Base-by-base conservation (phyloP, 2,888 invertebrate genomes). In the Nudaria mundana region DNA sequence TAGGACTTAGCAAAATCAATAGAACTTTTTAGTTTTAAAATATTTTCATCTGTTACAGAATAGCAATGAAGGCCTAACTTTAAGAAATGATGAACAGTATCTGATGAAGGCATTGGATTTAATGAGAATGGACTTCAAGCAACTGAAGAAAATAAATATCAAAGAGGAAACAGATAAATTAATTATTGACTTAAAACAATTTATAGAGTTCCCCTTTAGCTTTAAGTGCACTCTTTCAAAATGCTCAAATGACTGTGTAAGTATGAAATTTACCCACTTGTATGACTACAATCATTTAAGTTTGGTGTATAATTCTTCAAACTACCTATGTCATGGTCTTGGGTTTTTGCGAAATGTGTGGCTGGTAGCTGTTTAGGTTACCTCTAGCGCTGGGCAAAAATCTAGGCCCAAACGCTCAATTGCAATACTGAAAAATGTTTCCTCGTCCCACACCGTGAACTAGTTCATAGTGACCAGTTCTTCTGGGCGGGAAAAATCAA, bases 161-260 rank as follows among this genome's bases (percentile, higher is more conserved):
- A 50, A 41, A 14, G 42, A 58, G 32, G 50, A 59, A 41, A 59
- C 47, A 6, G 39, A 56, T 35, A 24, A 5, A 23, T 52, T 81
- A 12, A 44, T 36, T 32, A 37, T 80, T 26, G 48, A 47, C 16
- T 52, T 80, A 51, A 56, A 47, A 26, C 66, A 65, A 47, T 47
- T 44, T 6, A 67, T 60, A 58, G 69, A 65, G 31, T 81, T 65
- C 50, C 67, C 71, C 15, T 60, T 82, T 22, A 63, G 63, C 37
- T 41, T 83, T 10, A 56, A 61, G 46, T 42, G 79, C 12, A 59
- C 50, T 23, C 53, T 83, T 23, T 16, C 23, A 14, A 68, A 74
- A 41, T 73, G 72, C 4, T 66, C 76, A 0, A 65, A 61, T 40
- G 69, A 81, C 57, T 37, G 77, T 52, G 85, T 84, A 61, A 72